Evolutionary conservation across 2,113 vertebrate genomes (phyloP), one percentile per base, ranked within the genome.

Genomic region (Ctenodactylus gundi): DNA sequence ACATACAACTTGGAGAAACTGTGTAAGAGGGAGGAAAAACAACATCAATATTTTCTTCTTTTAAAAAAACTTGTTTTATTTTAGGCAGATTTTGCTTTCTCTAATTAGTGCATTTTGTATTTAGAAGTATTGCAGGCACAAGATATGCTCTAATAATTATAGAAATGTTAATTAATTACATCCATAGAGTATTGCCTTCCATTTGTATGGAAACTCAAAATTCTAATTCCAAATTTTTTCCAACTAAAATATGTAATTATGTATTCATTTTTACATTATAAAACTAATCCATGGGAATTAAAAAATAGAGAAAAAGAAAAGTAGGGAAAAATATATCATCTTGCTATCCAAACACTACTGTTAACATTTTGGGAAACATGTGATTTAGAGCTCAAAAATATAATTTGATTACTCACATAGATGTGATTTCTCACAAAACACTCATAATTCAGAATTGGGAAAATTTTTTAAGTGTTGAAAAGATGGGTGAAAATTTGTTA

Each of bases 351-450:
- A 92, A 78, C 14, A 23, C 57, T 95, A 85, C 68, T 83, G 57
- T 87, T 92, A 92, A 87, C 20, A 65, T 91, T 93, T 92, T 73
- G 57, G 23, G 78, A 94, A 94, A 81, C 73, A 85, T 93, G 21
- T 36, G 85, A 95, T 85, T 94, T 53, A 84, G 29, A 95, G 57
- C 84, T 93, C 68, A 51, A 72, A 96, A 95, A 94, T 67, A 93
- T 62, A 72, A 94, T 93, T 73, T 94, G n/a, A 94, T 93, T 93
- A 81, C 65, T 88, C 76, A 95, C 46, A 76, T 58, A 90, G 94
- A 80, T 34, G 83, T 87, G 44, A 80, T 85, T 97, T 87, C 12
- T 75, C 49, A 46, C 44, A 82, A 88, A 82, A 88, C 80, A 31
- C 27, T 41, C 67, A 80, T 86, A 94, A 77, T 78, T 84, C 31